These are phyloP conservation scores for Notospermus geniculatus DNA, from an alignment of 1,140 invertebrate species.

Conservation along the genomic window DNA sequence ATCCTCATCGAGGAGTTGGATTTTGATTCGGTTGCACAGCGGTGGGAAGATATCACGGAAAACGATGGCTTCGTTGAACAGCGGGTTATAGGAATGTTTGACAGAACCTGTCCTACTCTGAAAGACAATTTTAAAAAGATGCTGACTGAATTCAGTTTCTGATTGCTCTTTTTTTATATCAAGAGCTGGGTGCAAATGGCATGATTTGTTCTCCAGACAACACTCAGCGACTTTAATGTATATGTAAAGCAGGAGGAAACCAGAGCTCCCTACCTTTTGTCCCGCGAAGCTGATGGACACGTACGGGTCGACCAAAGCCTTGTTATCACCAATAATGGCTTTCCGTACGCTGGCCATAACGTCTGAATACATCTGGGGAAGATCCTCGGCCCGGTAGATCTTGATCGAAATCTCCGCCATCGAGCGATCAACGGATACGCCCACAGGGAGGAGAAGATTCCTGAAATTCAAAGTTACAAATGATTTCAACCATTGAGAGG, in stretches of 20 bases:
- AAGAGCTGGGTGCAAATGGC: too few relatives aligned
- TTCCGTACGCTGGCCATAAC: constrained; percentile 85
- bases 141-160: too few relatives aligned
- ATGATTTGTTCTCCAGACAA: too few relatives aligned
- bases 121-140: neutral
- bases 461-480: constrained; percentile 61
- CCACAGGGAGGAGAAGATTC: constrained; percentile 80
- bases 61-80: constrained; percentile 54
- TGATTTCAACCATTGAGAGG: too few relatives aligned
- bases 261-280: constrained; percentile 67
- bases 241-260: too few relatives aligned
- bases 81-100: constrained; percentile 51
- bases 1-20: constrained; percentile 51
- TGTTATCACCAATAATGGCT: constrained; percentile 79
- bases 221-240: too few relatives aligned
- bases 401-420: constrained; percentile 76
- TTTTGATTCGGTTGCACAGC: constrained; percentile 48
- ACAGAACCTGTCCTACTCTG: constrained; percentile 50
- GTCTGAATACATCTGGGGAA: constrained; percentile 82
- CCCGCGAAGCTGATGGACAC: constrained; percentile 86
- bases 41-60: constrained; percentile 58
- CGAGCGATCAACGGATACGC: constrained; percentile 79
- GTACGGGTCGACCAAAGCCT: constrained; percentile 82
- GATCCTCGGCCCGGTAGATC: constrained; percentile 79
- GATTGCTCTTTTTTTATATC: too few relatives aligned